A percentile compares a stretch with the other conserved stretches of the same genome.
phyloP scores from a whole-genome alignment of 2,113 vertebrate species.

The Cheirogaleus medius region DNA sequence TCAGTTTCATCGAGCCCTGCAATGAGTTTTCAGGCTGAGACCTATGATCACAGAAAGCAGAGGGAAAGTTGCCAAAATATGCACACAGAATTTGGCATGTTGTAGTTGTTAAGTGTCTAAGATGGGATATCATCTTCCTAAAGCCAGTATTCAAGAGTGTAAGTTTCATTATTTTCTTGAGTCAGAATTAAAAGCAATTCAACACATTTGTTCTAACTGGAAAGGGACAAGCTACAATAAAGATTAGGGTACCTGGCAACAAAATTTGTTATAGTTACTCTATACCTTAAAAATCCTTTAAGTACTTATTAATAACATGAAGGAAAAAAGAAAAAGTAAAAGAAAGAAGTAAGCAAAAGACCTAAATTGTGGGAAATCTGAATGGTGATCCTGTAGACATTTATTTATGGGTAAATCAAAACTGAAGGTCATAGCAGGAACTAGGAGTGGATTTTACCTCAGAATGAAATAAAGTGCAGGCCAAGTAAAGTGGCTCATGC shows the following conservation, averaged over 20 bases:
- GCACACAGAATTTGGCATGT: neutral
- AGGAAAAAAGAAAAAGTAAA: neutral
- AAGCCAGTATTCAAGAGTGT: neutral
- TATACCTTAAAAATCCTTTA: neutral
- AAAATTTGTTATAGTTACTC: neutral
- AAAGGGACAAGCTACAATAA: neutral
- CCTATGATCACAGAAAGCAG: neutral
- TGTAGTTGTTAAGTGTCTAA: neutral
- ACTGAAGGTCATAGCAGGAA: neutral
- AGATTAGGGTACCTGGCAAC: neutral
- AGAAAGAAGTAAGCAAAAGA: neutral
- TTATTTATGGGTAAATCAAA: neutral
- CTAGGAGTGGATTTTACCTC: neutral
- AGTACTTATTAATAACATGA: neutral
- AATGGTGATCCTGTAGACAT: neutral
- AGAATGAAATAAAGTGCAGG: neutral
- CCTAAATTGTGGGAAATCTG: neutral
- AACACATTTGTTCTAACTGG: neutral
- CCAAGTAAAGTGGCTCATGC: too few relatives aligned
- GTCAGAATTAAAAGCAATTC: neutral
- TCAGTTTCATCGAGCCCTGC: neutral
- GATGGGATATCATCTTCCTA: neutral
- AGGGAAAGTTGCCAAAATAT: neutral
- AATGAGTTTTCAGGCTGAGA: conserved; percentile 3
- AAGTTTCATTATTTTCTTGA: conserved; percentile 2